Evolutionary conservation across 2,888 invertebrate genomes (phyloP).

Genomic region (Drosophila birchii): DNA sequence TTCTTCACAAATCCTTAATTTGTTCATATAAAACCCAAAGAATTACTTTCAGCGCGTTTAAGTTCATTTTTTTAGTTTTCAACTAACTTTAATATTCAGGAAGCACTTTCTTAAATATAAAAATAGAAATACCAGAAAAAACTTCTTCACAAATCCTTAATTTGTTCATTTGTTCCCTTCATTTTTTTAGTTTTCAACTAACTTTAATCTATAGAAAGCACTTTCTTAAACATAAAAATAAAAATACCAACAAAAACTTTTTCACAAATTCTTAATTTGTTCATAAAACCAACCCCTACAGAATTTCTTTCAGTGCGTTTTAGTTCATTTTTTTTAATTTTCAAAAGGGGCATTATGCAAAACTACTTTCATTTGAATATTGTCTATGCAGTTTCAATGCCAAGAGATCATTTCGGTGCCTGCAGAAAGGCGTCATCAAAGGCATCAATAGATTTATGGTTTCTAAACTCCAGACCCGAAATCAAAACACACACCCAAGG

Average conservation of each 20-base stretch:
- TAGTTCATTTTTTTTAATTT: conserved; percentile 2
- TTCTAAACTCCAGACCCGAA: conserved; percentile 74
- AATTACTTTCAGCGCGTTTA: conserved; percentile 32
- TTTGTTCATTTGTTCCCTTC: no score
- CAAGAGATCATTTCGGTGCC: conserved; percentile 75
- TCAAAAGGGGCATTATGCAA: conserved; percentile 64
- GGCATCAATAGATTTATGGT: conserved; percentile 81
- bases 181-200: no score
- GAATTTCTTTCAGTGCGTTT: conserved; percentile 32
- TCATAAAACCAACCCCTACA: no score
- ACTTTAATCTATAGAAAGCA: no score
- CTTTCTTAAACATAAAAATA: no score
- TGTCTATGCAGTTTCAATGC: conserved; percentile 66
- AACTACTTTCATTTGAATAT: conserved; percentile 58
- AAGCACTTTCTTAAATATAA: not conserved
- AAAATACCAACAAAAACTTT: no score
- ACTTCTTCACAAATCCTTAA: no score
- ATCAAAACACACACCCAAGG: conserved; percentile 72
- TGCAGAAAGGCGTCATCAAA: conserved; percentile 77
- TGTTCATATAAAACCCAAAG: not conserved
- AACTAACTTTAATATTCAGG: not conserved
- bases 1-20: not conserved
- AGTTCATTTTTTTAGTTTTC: not conserved
- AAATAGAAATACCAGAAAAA: not conserved
- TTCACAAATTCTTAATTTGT: not conserved